A percentile compares a stretch with the other conserved stretches of the same genome.
Evolutionary conservation across 1,140 invertebrate genomes (phyloP).

Genomic region (Musca vetustissima): DNA sequence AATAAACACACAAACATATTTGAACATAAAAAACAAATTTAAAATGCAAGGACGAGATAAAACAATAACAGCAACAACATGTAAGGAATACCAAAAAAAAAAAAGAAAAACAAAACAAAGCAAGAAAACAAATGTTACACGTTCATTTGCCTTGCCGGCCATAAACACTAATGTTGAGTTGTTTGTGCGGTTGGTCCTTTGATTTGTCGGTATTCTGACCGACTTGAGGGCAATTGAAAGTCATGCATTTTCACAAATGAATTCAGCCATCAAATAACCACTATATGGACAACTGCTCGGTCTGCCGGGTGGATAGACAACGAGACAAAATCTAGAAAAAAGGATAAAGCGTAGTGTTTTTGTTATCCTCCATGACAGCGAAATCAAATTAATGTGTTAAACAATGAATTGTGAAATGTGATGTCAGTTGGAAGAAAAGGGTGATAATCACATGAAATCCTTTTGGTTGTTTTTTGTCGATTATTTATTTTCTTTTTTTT

Average conservation of each 20-base stretch:
- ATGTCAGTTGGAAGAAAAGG: neutral
- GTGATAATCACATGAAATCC: constrained; percentile 13
- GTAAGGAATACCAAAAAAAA: neutral
- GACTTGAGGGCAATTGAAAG: constrained; percentile 18
- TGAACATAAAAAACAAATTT: constrained; percentile 1
- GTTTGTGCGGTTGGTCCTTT: neutral
- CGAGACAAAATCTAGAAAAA: too few relatives aligned
- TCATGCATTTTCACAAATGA: constrained; percentile 20
- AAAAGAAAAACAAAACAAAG: neutral
- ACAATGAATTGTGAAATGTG: constrained; percentile 20
- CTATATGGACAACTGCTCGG: too few relatives aligned
- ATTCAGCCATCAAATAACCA: neutral
- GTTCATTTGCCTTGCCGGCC: neutral
- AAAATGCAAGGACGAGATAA: constrained; percentile 5
- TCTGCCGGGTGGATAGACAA: too few relatives aligned
- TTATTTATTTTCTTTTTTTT: too few relatives aligned
- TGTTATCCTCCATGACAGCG: neutral
- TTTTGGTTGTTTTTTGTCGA: too few relatives aligned
- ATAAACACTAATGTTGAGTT: neutral
- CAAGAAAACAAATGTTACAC: constrained; percentile 1
- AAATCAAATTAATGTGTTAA: constrained; percentile 20
- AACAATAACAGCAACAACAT: neutral
- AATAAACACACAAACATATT: constrained; percentile 10
- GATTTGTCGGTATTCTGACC: neutral
- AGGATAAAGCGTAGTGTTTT: too few relatives aligned